Conservation (phyloP, 2,113 vertebrate genomes). For the Takifugu bimaculatus region DNA sequence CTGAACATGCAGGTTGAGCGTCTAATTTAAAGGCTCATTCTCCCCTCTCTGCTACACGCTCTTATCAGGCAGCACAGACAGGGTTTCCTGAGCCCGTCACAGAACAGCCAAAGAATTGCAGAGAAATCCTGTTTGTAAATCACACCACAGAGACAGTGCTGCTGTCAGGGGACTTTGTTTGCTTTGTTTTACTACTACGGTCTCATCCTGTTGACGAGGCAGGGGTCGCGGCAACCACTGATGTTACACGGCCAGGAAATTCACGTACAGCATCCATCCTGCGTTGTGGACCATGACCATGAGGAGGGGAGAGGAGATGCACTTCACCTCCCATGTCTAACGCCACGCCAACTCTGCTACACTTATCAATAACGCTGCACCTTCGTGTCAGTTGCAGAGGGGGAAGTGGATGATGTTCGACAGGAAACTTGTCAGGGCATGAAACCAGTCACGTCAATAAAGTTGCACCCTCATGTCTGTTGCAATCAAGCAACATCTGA, state of each 20-base stretch:
- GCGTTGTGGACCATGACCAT: conserved; percentile 38
- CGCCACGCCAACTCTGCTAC: conserved; percentile 33
- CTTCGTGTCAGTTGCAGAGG: conserved; percentile 36
- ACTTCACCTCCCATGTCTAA: conserved; percentile 62
- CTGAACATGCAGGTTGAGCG: conserved; percentile 26
- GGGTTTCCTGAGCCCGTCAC: conserved; percentile 59
- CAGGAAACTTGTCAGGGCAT: conserved; percentile 34
- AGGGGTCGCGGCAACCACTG: conserved; percentile 39
- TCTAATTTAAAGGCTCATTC: conserved; percentile 26
- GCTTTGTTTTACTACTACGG: conserved; percentile 64
- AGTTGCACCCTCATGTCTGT: conserved; percentile 29
- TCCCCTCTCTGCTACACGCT: conserved; percentile 29
- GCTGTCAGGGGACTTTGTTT: conserved; percentile 60
- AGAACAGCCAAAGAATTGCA: conserved; percentile 56
- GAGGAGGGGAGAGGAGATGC: conserved; percentile 43
- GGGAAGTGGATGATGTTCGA: conserved; percentile 17
- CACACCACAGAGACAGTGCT: conserved; percentile 44
- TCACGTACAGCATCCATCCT: conserved; percentile 21
- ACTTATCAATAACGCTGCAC: conserved; percentile 26
- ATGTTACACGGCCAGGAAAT: conserved; percentile 38
- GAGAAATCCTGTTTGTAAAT: conserved; percentile 71
- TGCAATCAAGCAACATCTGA: conserved; percentile 3
- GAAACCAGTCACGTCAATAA: conserved; percentile 17
- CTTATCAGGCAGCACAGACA: conserved; percentile 64
- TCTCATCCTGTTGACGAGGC: conserved; percentile 66